Evolutionary conservation across 2,797 vertebrate species (phyloP).

Genomic region (Rhinatrema bivittatum): DNA sequence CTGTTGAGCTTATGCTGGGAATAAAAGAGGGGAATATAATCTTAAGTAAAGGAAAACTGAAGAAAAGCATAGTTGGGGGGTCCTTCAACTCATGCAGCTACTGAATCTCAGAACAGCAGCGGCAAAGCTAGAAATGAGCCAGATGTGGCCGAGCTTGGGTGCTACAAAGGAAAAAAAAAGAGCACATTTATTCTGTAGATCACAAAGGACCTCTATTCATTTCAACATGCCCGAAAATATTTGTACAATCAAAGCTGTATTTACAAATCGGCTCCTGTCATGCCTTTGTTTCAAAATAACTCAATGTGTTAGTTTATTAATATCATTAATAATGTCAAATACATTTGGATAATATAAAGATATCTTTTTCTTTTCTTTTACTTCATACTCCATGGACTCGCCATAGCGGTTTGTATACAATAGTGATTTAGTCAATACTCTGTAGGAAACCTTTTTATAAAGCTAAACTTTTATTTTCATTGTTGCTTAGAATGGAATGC

Average conservation of each 20-base stretch:
- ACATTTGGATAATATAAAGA: constrained; percentile 31
- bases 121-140: background rate
- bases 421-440: constrained; percentile 38
- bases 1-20: background rate
- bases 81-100: background rate
- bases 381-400: constrained; percentile 28
- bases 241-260: constrained; percentile 10
- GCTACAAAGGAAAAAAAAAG: constrained; percentile 3
- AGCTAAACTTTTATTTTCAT: constrained; percentile 35
- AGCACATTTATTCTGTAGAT: background rate
- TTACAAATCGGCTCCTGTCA: constrained; percentile 15
- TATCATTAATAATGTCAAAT: constrained; percentile 3
- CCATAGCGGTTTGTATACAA: constrained; percentile 25
- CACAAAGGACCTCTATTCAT: constrained; percentile 4
- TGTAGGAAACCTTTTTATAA: constrained; percentile 31
- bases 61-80: constrained; percentile 16
- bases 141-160: constrained; percentile 2
- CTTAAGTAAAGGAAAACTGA: background rate
- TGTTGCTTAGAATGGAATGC: too few species aligned
- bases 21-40: background rate
- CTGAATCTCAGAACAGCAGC: background rate
- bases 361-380: constrained; percentile 45
- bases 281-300: constrained; percentile 22
- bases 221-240: constrained; percentile 23
- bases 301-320: too few species aligned